A percentile compares a stretch with the other conserved stretches of the same genome.
phyloP scores from a whole-genome alignment of 1,140 invertebrate species.

The Stegodyphus dumicola region DNA sequence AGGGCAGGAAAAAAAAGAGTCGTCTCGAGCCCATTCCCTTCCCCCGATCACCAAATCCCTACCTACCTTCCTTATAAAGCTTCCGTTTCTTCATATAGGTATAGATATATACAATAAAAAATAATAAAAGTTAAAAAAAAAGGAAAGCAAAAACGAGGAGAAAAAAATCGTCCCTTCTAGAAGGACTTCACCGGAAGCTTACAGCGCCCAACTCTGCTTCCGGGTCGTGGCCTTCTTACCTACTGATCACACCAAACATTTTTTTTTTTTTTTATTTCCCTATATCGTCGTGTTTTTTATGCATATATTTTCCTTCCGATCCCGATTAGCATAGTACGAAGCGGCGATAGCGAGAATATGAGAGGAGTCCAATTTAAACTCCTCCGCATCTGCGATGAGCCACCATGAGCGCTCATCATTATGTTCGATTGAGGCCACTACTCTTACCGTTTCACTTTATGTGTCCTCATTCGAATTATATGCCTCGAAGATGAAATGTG shows the following conservation, averaged over 20 bases:
- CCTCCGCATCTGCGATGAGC: not conserved
- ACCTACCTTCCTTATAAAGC: not conserved
- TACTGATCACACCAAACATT: not conserved
- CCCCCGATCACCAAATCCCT: not conserved
- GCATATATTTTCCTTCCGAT: not conserved
- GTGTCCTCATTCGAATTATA: not conserved
- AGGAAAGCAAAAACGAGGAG: not conserved
- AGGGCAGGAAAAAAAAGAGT: not conserved
- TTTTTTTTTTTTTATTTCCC: not conserved
- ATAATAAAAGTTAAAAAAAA: not conserved
- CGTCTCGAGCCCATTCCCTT: not conserved
- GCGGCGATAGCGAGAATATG: not conserved
- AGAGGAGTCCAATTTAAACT: not conserved
- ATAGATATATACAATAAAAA: not conserved
- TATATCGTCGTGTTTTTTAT: not conserved
- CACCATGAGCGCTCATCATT: too few species aligned
- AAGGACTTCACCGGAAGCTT: not conserved
- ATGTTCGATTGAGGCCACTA: not conserved
- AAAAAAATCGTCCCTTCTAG: not conserved
- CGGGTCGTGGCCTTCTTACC: slow-evolving; percentile 14
- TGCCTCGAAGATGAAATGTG: too few species aligned
- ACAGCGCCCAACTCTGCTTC: not conserved
- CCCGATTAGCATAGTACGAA: not conserved
- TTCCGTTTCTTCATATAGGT: slow-evolving; percentile 4
- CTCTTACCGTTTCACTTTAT: slow-evolving; percentile 14